phyloP scores from a whole-genome alignment of 2,888 invertebrate genomes.

The Drosophila leonis region DNA sequence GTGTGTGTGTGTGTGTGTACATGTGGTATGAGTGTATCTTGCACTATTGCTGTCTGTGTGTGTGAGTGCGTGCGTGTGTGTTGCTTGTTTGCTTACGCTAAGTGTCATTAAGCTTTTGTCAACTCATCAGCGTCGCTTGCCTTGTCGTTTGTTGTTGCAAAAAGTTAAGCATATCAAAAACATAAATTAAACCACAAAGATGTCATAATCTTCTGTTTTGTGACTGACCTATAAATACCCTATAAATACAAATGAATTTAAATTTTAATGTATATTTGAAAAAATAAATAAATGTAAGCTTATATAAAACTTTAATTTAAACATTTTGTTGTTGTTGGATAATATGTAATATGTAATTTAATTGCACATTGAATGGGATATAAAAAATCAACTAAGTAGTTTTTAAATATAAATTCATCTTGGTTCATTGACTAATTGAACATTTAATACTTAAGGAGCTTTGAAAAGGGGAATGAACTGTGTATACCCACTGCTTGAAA shows the following conservation, averaged over 20 bases:
- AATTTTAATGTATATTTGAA: neutral
- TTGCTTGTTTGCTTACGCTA: constrained; percentile 49
- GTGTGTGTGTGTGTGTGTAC: constrained; percentile 20
- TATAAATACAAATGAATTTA: neutral
- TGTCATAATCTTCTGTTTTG: neutral
- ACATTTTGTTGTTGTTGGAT: too few relatives aligned
- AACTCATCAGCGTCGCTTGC: constrained; percentile 62
- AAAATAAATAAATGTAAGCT: neutral
- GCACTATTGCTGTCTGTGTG: constrained; percentile 8
- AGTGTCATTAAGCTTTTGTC: constrained; percentile 69
- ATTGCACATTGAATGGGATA: too few relatives aligned
- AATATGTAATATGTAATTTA: too few relatives aligned
- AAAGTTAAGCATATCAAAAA: constrained; percentile 60
- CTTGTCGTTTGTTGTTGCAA: constrained; percentile 29
- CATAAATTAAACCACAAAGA: constrained; percentile 50
- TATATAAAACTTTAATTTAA: neutral
- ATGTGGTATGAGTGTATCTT: constrained; percentile 7
- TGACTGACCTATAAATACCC: constrained; percentile 9
- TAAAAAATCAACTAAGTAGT: neutral
- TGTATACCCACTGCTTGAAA: neutral
- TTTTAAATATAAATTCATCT: too few relatives aligned
- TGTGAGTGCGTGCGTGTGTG: constrained; percentile 21
- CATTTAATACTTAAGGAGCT: neutral
- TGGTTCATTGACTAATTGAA: neutral
- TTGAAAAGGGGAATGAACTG: neutral